phyloP scores from a whole-genome alignment of 2,797 vertebrate genomes.

The Lithobates sylvaticus region DNA sequence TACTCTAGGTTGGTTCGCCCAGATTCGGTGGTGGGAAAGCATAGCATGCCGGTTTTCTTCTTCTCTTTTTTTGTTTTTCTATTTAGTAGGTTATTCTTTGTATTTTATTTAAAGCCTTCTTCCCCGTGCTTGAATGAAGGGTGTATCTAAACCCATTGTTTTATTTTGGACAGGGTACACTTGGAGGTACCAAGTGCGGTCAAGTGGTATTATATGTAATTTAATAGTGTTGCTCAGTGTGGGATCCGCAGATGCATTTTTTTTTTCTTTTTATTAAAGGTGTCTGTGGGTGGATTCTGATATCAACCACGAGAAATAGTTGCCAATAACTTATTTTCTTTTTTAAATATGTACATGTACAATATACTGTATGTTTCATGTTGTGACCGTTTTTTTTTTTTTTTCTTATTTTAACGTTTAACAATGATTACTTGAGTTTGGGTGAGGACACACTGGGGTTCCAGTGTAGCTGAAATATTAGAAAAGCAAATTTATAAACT shows the following conservation, averaged over 20 bases:
- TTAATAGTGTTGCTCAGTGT: slow-evolving; percentile 21
- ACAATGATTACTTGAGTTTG: too few relatives aligned
- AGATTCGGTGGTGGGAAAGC: slow-evolving; percentile 81
- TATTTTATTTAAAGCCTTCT: slow-evolving; percentile 67
- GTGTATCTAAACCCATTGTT: slow-evolving; percentile 87
- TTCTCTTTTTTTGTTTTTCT: slow-evolving; percentile 70
- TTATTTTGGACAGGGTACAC: slow-evolving; percentile 85
- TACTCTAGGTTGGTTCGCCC: slow-evolving; percentile 61
- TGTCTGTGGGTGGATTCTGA: background rate
- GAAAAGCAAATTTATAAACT: background rate
- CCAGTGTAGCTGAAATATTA: background rate
- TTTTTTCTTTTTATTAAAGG: background rate
- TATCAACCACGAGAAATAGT: slow-evolving; percentile 29
- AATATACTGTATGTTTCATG: slow-evolving; percentile 3
- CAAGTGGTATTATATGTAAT: slow-evolving; percentile 52
- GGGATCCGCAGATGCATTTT: background rate
- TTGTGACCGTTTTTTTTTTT: background rate
- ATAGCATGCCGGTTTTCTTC: slow-evolving; percentile 80
- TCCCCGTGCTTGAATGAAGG: slow-evolving; percentile 94
- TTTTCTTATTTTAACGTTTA: background rate
- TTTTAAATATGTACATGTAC: background rate
- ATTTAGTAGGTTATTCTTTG: slow-evolving; percentile 58
- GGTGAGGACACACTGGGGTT: background rate
- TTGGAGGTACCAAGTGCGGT: slow-evolving; percentile 86
- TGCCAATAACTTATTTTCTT: slow-evolving; percentile 26